Conservation (phyloP, 2,113 vertebrate genomes). For the Onychostruthus taczanowskii region DNA sequence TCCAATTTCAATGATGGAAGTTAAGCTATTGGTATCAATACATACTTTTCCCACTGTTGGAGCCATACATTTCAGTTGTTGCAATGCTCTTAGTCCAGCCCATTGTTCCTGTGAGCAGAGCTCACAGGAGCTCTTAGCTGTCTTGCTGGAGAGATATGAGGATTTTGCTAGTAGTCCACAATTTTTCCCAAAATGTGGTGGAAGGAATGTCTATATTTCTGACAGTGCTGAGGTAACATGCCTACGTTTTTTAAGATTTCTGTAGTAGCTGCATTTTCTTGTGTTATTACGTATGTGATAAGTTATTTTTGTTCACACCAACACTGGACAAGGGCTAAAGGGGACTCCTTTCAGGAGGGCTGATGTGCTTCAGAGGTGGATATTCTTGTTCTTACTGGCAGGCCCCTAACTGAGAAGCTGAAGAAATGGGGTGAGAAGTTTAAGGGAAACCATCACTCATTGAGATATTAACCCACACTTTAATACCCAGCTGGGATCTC, state of each 20-base stretch:
- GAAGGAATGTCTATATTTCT: background rate
- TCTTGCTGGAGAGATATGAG: background rate
- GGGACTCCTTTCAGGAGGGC: background rate
- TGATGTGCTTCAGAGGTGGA: background rate
- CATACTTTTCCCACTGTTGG: background rate
- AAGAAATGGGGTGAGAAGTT: background rate
- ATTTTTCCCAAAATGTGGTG: background rate
- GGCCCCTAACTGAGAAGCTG: background rate
- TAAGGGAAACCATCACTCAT: background rate
- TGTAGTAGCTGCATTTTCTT: background rate
- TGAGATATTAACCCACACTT: background rate
- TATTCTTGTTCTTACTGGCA: background rate
- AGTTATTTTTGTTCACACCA: background rate
- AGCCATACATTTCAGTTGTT: background rate
- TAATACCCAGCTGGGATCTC: slow-evolving; percentile 7
- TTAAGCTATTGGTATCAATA: background rate
- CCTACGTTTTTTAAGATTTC: background rate
- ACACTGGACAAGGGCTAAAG: background rate
- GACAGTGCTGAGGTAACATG: background rate
- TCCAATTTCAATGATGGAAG: background rate
- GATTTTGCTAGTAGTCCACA: background rate
- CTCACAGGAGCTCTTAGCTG: background rate
- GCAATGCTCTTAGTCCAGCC: background rate
- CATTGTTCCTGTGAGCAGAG: background rate
- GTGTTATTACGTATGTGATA: background rate